Base-by-base conservation (phyloP, 1,140 invertebrate genomes). In the Lepidostoma basale region DNA sequence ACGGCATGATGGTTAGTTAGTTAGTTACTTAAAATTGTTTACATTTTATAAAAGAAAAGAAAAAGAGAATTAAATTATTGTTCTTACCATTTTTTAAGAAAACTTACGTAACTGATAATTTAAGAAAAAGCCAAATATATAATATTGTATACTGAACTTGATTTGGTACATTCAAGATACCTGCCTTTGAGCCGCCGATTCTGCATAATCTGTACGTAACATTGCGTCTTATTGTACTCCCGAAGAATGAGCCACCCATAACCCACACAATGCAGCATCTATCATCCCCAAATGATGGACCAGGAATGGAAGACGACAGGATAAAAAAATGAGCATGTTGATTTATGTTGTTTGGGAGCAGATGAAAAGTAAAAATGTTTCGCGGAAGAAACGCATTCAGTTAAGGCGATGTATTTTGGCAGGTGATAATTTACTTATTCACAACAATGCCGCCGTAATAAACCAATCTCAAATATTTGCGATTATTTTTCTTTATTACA, bases 321-420 rank as follows among this genome's bases (percentile, higher is more conserved):
- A 54, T n/a, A 65, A 10, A 49, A 44, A 28, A 33, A 63, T 36
- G 47, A 9, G 47, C 59, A 6, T 26, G 39, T 52, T 70, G 69
- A 71, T 71, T 71, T 71, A 71, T 71, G 69, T 67, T 64, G 64
- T 67, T 62, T 67, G 25, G 42, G 45, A 71, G 65, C 69, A 67
- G 65, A 67, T 64, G 64, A 70, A 67, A 71, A 64, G 63, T 67
- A 71, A 71, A 67, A 71, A 49, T 64, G n/a, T 54, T 67, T 64
- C 65, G 56, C 16, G 47, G 63, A 66, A 65, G 40, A 67, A 52
- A 30, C 45, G 59, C 18, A 20, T 68, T 22, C 56, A 54, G 39
- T 26, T 40, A 56, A 47, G 62, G 10, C 60, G 69, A 67, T 39
- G 47, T 71, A 67, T 71, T 71, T 71, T 71, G 69, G 65, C 69